A percentile compares a stretch with the other conserved stretches of the same genome.
Evolutionary conservation across 2,888 invertebrate species (phyloP).

Genomic region (Meghimatium bilineatum): DNA sequence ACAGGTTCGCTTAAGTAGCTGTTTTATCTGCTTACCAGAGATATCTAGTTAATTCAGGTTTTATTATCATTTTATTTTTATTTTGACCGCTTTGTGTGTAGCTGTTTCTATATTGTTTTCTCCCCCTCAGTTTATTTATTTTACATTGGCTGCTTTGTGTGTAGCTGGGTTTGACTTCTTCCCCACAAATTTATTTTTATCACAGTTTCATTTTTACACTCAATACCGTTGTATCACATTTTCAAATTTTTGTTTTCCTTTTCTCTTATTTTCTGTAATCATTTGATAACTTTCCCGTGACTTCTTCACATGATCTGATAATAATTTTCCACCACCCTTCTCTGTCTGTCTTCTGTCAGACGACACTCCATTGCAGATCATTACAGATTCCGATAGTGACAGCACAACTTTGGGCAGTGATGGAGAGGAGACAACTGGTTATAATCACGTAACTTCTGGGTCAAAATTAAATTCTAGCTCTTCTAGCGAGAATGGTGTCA

Average conservation of each 20-base stretch:
- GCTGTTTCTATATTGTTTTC: too few species aligned
- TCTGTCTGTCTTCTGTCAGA: conserved; percentile 45
- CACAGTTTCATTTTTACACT: too few species aligned
- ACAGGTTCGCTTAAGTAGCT: too few species aligned
- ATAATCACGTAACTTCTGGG: conserved; percentile 20
- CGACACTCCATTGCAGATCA: conserved; percentile 50
- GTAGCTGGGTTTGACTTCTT: too few species aligned
- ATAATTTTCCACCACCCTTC: conserved; percentile 20
- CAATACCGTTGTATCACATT: too few species aligned
- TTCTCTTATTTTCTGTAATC: background rate
- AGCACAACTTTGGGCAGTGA: conserved; percentile 38
- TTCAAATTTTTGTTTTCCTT: background rate
- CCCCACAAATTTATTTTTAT: too few species aligned
- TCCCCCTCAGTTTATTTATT: too few species aligned
- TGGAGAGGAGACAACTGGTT: conserved; percentile 35
- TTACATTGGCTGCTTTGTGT: too few species aligned
- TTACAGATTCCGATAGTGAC: conserved; percentile 49
- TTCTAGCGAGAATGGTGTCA: conserved; percentile 37
- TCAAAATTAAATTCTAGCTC: conserved; percentile 6
- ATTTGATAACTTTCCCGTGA: background rate
- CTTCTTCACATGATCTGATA: background rate
- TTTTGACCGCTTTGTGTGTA: too few species aligned
- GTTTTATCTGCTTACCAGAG: too few species aligned
- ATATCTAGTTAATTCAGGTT: too few species aligned
- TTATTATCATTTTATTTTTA: too few species aligned